phyloP scores from a whole-genome alignment of 2,113 vertebrate species.

The Riparia riparia region DNA sequence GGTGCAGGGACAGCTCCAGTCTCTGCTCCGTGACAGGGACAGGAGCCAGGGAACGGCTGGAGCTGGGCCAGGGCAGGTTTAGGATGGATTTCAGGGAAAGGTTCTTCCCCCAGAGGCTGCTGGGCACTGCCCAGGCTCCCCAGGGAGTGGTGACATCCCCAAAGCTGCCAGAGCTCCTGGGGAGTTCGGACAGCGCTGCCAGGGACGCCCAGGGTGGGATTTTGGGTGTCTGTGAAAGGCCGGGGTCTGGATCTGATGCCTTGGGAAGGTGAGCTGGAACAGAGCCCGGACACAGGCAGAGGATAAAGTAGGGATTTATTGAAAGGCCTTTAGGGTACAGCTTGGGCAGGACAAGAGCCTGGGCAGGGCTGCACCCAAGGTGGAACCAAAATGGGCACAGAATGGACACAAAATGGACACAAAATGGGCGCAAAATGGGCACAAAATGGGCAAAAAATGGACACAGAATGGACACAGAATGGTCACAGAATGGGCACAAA shows the following conservation, averaged over 20 bases:
- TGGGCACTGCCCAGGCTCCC: not conserved
- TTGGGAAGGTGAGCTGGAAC: not conserved
- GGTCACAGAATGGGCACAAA: too few species aligned
- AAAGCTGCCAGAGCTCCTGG: not conserved
- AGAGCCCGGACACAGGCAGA: not conserved
- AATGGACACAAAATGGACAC: too few species aligned
- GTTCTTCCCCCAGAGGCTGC: not conserved
- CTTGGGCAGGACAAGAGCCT: not conserved
- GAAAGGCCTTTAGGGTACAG: not conserved
- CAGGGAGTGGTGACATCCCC: not conserved
- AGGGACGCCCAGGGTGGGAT: not conserved
- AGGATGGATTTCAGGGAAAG: rapidly evolving
- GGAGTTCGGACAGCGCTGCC: rapidly evolving
- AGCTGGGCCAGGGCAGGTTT: rapidly evolving
- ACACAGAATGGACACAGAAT: too few species aligned
- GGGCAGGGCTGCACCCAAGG: not conserved
- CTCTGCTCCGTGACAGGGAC: not conserved
- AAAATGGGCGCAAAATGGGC: too few species aligned
- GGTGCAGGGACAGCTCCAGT: not conserved
- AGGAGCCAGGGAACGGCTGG: rapidly evolving
- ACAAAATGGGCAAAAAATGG: too few species aligned
- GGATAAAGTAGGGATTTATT: not conserved
- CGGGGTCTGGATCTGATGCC: not conserved
- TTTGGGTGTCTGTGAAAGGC: not conserved
- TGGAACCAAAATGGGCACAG: not conserved